Base-by-base conservation (phyloP, 1,140 invertebrate species). In the Drosophila malerkotliana region DNA sequence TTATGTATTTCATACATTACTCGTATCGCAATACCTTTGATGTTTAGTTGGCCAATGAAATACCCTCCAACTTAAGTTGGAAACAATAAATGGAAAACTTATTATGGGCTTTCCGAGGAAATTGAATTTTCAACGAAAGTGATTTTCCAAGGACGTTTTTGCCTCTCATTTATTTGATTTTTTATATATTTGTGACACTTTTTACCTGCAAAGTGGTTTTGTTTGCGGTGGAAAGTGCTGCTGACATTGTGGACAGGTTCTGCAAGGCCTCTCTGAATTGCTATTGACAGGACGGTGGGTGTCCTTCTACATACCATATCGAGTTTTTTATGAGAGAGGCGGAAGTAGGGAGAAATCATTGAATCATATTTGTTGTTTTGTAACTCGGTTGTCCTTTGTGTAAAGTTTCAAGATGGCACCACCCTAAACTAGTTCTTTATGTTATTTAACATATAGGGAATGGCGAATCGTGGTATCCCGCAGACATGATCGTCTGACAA, bases 401-500 rank as follows among this genome's bases (percentile, higher is more conserved):
- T 32, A 10, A 32, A 10, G 8, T 32, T 32, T 32, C 8, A 32
- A 10, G 8, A 28, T 28, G 6, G 6, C 6, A 6, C 26, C 26
- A 28, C 26, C 26, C 5, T 6, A 28, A 28, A 28, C 26, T 28
- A 28, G 1, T 9, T 34, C 8, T 0, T 1, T 10, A 9, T 9
- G 9, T 3, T 34, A 34, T 34, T 12, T 37, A 37, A 28, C 26
- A 5, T 1, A 12, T 4, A n/a, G n/a, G 30, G 12, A 28, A 18
- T 37, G 3, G 26, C 34, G 14, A 47, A 5, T 49, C 3, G n/a
- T 14, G 10, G 12, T 37, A 32, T 62, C 4, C 56, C n/a, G 45
- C 15, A 14, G 12, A 26, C 77, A 45, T 32, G n/a, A 45, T 78
- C 51, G 62, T 45, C 72, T 60, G 58, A 68, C 75, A 80, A 80